Percentiles rank a stretch among this genome's conserved stretches.
phyloP scores from a whole-genome alignment of 2,888 invertebrate species.

The Phyllotreta striolata region DNA sequence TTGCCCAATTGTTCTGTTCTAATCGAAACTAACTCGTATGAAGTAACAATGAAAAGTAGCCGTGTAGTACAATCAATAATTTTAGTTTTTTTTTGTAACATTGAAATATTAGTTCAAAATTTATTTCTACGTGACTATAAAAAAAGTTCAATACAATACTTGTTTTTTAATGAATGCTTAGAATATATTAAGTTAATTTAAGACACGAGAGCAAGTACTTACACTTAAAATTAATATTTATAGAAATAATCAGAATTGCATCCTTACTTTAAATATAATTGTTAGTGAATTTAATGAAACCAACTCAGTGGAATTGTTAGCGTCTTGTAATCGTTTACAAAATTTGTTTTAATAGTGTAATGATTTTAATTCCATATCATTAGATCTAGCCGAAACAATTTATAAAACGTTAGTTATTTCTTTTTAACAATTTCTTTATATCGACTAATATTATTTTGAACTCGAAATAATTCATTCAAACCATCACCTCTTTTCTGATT shows the following conservation, averaged over 20 bases:
- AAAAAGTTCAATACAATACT: neutral
- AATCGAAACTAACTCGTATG: too few species aligned
- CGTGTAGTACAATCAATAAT: neutral
- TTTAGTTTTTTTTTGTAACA: neutral
- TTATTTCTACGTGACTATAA: neutral
- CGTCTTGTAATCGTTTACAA: neutral
- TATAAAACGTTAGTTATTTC: too few species aligned
- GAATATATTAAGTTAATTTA: neutral
- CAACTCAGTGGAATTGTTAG: neutral
- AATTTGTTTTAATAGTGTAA: neutral
- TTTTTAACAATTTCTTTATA: too few species aligned
- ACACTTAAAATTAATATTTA: conserved; percentile 38
- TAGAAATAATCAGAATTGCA: conserved; percentile 26
- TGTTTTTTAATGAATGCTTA: too few species aligned
- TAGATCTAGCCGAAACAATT: too few species aligned
- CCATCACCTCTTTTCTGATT: conserved; percentile 25
- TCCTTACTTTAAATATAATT: too few species aligned
- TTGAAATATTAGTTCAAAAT: conserved; percentile 1
- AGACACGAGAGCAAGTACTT: conserved; percentile 33
- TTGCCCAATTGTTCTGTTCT: conserved; percentile 8
- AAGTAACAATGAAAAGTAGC: too few species aligned
- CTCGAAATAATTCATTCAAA: conserved; percentile 6
- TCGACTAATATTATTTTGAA: neutral
- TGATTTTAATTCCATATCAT: too few species aligned
- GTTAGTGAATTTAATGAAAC: too few species aligned